Evolutionary conservation across 1,140 invertebrate species (phyloP).

Genomic region (Ostrea denselamellosa): DNA sequence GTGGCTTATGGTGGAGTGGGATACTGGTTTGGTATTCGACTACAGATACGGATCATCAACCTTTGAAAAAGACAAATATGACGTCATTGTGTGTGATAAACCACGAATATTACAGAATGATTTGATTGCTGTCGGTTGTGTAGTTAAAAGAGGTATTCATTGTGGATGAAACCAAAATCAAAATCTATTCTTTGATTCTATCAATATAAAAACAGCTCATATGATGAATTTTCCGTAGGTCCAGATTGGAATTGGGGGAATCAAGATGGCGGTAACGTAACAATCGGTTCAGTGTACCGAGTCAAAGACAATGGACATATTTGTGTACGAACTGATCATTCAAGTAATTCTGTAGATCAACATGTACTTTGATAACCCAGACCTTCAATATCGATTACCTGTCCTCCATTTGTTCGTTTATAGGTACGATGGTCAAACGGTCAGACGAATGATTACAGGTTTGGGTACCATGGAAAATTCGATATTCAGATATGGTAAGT

Average conservation of each 20-base stretch:
- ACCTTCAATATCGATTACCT: background rate
- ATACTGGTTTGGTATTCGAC: background rate
- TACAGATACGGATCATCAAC: background rate
- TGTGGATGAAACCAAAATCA: background rate
- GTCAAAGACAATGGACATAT: conserved; percentile 32
- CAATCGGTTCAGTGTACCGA: conserved; percentile 27
- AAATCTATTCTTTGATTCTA: background rate
- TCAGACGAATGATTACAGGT: background rate
- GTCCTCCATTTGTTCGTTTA: background rate
- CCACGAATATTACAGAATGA: background rate
- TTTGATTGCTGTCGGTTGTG: background rate
- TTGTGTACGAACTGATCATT: background rate
- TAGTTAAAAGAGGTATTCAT: conserved; percentile 17
- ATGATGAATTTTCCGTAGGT: background rate
- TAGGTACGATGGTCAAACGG: background rate
- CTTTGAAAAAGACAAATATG: background rate
- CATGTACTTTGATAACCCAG: background rate
- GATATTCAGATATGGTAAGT: background rate
- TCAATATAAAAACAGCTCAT: background rate
- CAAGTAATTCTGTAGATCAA: background rate
- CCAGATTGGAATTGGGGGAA: conserved; percentile 46
- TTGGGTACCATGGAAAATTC: background rate
- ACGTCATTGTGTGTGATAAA: background rate
- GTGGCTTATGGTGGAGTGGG: background rate
- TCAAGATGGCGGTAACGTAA: conserved; percentile 38